Evolutionary conservation across 1,140 invertebrate genomes (phyloP).

Genomic region (Mya arenaria): DNA sequence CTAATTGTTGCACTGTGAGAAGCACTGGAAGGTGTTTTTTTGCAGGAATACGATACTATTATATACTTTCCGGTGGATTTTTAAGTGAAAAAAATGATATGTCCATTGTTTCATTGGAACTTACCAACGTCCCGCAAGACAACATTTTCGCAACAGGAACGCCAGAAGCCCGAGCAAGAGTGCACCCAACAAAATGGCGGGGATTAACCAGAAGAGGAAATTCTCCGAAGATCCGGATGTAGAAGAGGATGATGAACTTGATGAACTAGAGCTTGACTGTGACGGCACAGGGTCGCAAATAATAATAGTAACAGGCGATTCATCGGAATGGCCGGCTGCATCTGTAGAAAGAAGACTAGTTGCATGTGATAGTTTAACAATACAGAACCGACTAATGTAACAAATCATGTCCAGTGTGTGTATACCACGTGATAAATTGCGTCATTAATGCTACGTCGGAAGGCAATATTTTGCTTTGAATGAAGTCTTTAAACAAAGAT

Average conservation of each 20-base stretch:
- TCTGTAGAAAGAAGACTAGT: slow-evolving; percentile 5
- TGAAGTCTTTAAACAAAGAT: neutral
- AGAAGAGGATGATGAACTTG: neutral
- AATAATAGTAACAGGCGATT: slow-evolving; percentile 9
- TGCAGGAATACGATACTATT: neutral
- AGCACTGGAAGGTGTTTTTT: neutral
- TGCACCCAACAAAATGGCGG: neutral
- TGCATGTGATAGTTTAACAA: no score
- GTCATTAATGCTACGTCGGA: neutral
- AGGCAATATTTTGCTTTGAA: neutral
- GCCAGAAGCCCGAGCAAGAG: neutral
- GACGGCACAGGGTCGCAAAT: slow-evolving; percentile 22
- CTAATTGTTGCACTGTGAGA: neutral
- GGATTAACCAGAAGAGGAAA: slow-evolving; percentile 38
- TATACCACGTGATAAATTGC: no score
- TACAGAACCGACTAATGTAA: no score
- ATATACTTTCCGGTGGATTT: neutral
- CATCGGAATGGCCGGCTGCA: slow-evolving; percentile 26
- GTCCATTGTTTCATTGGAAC: neutral
- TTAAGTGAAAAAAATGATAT: neutral
- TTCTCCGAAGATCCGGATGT: neutral
- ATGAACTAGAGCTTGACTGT: neutral
- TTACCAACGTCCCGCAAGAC: neutral
- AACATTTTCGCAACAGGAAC: slow-evolving; percentile 16
- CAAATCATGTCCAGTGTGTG: no score